A percentile compares a stretch with the other conserved stretches of the same genome.
phyloP scores from a whole-genome alignment of 2,797 vertebrate species.

The Pangasius larnaudii region DNA sequence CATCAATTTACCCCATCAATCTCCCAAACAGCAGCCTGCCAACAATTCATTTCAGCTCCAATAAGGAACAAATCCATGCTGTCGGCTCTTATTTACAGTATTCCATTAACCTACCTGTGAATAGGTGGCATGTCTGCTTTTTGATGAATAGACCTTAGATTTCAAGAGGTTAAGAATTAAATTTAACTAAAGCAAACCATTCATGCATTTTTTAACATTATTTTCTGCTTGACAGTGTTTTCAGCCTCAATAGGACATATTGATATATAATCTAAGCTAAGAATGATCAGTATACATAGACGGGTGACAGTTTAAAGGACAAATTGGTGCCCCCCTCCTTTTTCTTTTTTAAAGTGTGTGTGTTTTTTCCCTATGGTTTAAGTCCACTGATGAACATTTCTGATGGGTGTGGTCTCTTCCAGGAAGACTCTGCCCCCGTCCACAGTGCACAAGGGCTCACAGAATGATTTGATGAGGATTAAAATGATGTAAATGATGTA shows the following conservation, averaged over 20 bases:
- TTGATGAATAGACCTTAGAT: constrained; percentile 19
- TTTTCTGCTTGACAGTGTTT: background rate
- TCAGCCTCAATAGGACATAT: too few species aligned
- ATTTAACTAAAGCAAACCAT: constrained; percentile 56
- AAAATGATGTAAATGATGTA: background rate
- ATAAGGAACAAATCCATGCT: constrained; percentile 16
- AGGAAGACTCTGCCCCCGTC: background rate
- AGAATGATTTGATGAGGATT: background rate
- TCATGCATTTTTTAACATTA: constrained; percentile 56
- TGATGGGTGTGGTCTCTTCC: background rate
- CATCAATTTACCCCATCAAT: constrained; percentile 2
- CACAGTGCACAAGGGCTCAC: background rate
- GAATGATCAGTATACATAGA: background rate
- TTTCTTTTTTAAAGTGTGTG: background rate
- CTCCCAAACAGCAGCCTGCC: constrained; percentile 20
- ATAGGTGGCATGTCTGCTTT: constrained; percentile 1
- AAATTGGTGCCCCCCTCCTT: background rate
- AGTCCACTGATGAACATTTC: background rate
- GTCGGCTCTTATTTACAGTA: constrained; percentile 44
- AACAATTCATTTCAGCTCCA: constrained; percentile 39
- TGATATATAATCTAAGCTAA: background rate
- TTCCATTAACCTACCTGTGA: constrained; percentile 49
- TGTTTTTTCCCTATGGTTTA: background rate
- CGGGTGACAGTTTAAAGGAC: background rate
- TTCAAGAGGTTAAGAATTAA: constrained; percentile 44